These are phyloP conservation scores for Autographa gamma DNA, from an alignment of 2,888 invertebrate species.

Conservation along the genomic window DNA sequence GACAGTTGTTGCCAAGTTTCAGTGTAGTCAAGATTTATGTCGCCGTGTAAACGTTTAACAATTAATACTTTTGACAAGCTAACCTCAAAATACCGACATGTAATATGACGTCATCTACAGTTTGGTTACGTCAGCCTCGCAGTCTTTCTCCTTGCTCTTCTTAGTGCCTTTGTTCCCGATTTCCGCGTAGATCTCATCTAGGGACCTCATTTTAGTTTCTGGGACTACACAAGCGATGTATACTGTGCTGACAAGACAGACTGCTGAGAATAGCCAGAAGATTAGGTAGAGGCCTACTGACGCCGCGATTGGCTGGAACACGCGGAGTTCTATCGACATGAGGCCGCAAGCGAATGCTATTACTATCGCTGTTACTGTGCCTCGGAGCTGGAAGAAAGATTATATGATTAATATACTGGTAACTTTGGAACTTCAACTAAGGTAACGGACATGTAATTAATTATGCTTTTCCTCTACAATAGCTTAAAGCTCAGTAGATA, in stretches of 20 bases:
- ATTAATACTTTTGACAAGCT: slow-evolving; percentile 35
- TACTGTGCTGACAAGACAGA: slow-evolving; percentile 80
- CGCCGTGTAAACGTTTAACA: slow-evolving; percentile 12
- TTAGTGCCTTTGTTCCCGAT: slow-evolving; percentile 72
- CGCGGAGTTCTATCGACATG: slow-evolving; percentile 79
- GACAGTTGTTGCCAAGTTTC: no score
- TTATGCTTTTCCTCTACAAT: no score
- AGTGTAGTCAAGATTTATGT: neutral
- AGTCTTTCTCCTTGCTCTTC: slow-evolving; percentile 65
- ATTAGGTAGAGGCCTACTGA: slow-evolving; percentile 76
- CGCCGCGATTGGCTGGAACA: slow-evolving; percentile 79
- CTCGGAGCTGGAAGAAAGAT: slow-evolving; percentile 75
- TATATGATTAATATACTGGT: no score
- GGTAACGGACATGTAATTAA: no score
- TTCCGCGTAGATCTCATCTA: slow-evolving; percentile 82
- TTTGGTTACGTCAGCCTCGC: slow-evolving; percentile 78
- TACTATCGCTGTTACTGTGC: slow-evolving; percentile 83
- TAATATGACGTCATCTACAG: slow-evolving; percentile 62
- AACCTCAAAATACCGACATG: slow-evolving; percentile 37
- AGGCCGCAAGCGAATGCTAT: slow-evolving; percentile 81
- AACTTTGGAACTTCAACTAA: no score
- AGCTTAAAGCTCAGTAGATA: no score
- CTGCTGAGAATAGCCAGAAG: slow-evolving; percentile 80
- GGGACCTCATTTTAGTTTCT: slow-evolving; percentile 78
- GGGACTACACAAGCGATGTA: slow-evolving; percentile 79